Evolutionary conservation across 2,797 vertebrate species (phyloP), one percentile per base, ranked within the genome.

Genomic region (Lepilemur septentrionalis): DNA sequence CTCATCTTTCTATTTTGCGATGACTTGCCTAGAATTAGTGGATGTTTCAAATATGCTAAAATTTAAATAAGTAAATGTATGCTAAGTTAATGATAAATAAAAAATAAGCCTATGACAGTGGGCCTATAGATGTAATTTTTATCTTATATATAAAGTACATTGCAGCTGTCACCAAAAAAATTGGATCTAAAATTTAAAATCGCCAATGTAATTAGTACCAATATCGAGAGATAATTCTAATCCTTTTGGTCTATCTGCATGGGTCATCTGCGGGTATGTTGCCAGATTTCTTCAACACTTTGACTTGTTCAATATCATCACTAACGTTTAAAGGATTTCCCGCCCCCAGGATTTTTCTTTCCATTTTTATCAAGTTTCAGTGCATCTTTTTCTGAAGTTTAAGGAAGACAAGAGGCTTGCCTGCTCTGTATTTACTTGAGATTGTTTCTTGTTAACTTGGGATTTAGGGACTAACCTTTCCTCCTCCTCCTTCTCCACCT

Each of bases 371-470:
- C 14, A 61, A 59, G 79, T 48, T 95, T 90, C 48, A 90, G 22
- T n/a, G 90, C 84, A 80, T 50, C 69, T 28, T 69, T 78, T 86
- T 95, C 70, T 94, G 6, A 94, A 90, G 50, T 78, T 87, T 69
- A 57, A 93, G 48, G 32, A 89, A 43, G 17, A 82, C 25, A 85
- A 78, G 67, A 90, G 41, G 57, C 23, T 76, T 89, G 17, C 22
- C 87, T 75, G 6, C 4, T 94, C 32, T 13, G 0, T 50, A 55
- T 90, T 92, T 89, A 84, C 65, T 55, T 35, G 10, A 38, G n/a
- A 50, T 20, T 4, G 1, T 70, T 89, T 90, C 55, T 85, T 67
- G 11, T 69, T 25, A 61, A 43, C 28, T 70, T 78, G 17, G n/a
- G 43, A 8, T 65, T 79, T 25, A 50, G 41, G 18, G 12, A 6